Evolutionary conservation across 2,888 invertebrate genomes (phyloP), one percentile per base, ranked within the genome.

Genomic region (Epinotia demarniana): DNA sequence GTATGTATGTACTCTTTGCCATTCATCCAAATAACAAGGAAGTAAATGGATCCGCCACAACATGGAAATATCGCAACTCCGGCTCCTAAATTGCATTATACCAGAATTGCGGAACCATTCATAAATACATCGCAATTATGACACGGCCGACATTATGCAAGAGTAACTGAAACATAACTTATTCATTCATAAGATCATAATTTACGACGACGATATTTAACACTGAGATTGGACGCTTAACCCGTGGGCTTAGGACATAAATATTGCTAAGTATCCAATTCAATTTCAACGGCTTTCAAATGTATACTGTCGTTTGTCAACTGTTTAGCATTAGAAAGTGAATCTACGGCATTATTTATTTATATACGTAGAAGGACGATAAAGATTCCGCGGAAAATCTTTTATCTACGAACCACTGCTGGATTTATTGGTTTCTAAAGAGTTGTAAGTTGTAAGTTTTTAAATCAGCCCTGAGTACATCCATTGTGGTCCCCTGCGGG

Each of bases 211-310:
- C 62, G 63, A 64, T 75, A 75, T 64, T 75, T 69, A 60, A 61
- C 60, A 46, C 64, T 66, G 19, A 71, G 70, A 73, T 75, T 72
- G 71, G 75, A 66, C 71, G 71, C 58, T 71, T 75, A 72, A 75
- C 75, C 75, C 75, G 75, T 75, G 75, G 75, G 75, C 66, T 72
- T 61, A 57, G 61, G 63, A 62, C 75, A 72, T 75, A 75, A 75
- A 75, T 75, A 75, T 67, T 60, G 61, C 66, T 71, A 72, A 72
- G 75, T 72, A 72, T 57, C 71, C 71, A 72, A 72, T 66, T 66
- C 71, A 61, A 75, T 75, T 75, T 75, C 75, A 72, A 60, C 43
- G 71, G 71, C 33, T 75, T 72, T 67, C 67, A 55, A 71, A 27
- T 60, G 55, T 64, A 70, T 63, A 68, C 46, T 53, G 55, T 73